Evolutionary conservation across 2,888 invertebrate species (phyloP), one percentile per base, ranked within the genome.

Genomic region (Syrphus vitripennis): DNA sequence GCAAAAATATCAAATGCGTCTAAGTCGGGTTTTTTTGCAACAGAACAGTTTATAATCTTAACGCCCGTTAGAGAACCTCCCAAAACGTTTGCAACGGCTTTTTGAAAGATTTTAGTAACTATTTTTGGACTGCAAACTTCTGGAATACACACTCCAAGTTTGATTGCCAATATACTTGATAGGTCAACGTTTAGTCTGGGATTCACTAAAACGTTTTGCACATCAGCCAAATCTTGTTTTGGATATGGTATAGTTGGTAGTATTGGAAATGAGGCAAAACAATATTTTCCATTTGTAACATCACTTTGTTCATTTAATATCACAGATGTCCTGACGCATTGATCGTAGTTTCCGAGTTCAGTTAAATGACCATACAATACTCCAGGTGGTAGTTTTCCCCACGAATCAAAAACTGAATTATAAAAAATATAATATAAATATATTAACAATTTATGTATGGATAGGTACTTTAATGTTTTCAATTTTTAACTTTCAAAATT

Each of bases 391-490:
- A 90, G 57, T 88, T 91, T 91, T 12, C 90, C 90, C 45, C 89
- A 89, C 5, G 91, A 88, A 88, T 92, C 92, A 2, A 90, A 26
- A 90, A 91, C 91, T 91, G 63, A 53, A 87, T 89, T 10, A 67
- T 21, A 6, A 19, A 26, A 42, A 12, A 42, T 10, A 34, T 34
- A 1, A 12, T 21, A 12, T 7, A 5, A 12, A 21, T 34, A 9
- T 24, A 9, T 7, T 21, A 3, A 24, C 14, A 53, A 53, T 26
- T 26, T 50, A 50, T 4, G 3, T 50, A 50, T 24, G 14, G 3
- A 21, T 24, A 12, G n/a, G n/a, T n/a, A n/a, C n/a, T n/a, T 21
- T 48, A 9, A 10, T 10, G 12, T 10, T 34, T 9, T 34, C 3
- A 12, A 6, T 12, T 3, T 9, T 10, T 12, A 34, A 12, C 34